Evolutionary conservation across 2,888 invertebrate genomes (phyloP).

Genomic region (Pomacea canaliculata): DNA sequence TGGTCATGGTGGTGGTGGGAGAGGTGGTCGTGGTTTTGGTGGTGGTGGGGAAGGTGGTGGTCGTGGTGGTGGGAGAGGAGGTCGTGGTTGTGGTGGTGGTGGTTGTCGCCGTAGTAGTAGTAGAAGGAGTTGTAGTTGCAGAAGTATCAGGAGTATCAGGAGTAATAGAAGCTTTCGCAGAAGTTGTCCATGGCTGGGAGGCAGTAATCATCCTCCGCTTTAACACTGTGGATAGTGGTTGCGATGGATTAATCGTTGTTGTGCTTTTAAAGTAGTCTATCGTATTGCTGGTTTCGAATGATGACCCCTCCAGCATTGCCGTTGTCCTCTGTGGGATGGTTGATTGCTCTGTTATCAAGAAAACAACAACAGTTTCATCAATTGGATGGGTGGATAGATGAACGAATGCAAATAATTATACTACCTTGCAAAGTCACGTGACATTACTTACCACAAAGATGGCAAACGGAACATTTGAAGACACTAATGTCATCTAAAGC

Average conservation of each 20-base stretch:
- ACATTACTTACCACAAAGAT: neutral
- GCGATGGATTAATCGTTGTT: slow-evolving; percentile 1
- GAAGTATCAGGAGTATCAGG: slow-evolving; percentile 5
- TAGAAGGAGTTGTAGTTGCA: neutral
- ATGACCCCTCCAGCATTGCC: neutral
- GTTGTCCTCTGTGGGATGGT: neutral
- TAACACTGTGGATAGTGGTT: neutral
- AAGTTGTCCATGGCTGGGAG: neutral
- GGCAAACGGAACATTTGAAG: slow-evolving; percentile 45
- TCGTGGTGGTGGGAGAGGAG: too few species aligned
- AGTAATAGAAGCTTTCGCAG: neutral
- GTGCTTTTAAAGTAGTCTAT: neutral
- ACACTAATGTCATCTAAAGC: slow-evolving; percentile 53
- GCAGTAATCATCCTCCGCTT: neutral
- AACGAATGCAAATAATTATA: too few species aligned
- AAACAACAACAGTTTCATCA: neutral
- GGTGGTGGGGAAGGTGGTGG: too few species aligned
- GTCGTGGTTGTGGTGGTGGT: too few species aligned
- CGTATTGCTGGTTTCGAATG: slow-evolving; percentile 4
- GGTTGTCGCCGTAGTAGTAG: neutral
- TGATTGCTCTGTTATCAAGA: neutral
- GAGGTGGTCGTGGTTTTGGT: too few species aligned
- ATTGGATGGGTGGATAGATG: too few species aligned
- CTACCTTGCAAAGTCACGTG: too few species aligned
- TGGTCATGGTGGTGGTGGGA: too few species aligned